These are phyloP conservation scores for Parnassius orleans DNA, from an alignment of 2,888 invertebrate species.

Conservation along the genomic window DNA sequence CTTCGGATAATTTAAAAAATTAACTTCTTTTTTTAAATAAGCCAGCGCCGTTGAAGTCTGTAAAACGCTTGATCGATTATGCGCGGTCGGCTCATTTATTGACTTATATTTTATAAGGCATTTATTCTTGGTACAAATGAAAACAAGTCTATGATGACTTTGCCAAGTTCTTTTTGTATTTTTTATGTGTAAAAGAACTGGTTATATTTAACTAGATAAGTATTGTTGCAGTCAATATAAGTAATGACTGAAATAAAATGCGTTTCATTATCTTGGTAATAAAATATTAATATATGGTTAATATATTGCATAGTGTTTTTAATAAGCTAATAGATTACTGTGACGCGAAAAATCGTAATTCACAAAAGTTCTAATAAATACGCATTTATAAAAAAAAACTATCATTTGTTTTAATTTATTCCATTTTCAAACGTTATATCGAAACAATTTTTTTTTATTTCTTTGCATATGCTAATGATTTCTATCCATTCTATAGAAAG, in stretches of 20 bases:
- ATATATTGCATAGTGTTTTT: no score
- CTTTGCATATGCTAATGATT: slow-evolving; percentile 11
- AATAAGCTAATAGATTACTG: no score
- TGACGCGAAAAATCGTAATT: no score
- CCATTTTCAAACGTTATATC: no score
- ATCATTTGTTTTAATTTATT: no score
- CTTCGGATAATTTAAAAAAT: slow-evolving; percentile 27
- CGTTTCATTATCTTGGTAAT: no score
- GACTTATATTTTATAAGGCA: slow-evolving; percentile 27
- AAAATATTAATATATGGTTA: no score
- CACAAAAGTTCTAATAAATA: no score
- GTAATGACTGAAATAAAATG: no score
- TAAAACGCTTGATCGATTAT: slow-evolving; percentile 31
- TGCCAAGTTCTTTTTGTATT: slow-evolving; percentile 5
- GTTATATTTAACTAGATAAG: not conserved
- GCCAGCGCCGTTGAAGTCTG: slow-evolving; percentile 5
- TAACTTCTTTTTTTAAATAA: slow-evolving; percentile 17
- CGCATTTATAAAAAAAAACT: no score
- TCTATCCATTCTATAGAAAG: slow-evolving; percentile 7
- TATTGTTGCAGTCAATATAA: no score
- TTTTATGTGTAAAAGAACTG: slow-evolving; percentile 14
- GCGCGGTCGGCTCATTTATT: slow-evolving; percentile 29
- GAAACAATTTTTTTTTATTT: not conserved
- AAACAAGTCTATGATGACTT: slow-evolving; percentile 28
- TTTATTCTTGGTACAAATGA: slow-evolving; percentile 28